Evolutionary conservation across 2,797 vertebrate species (phyloP), one percentile per base, ranked within the genome.

Genomic region (Falco peregrinus): DNA sequence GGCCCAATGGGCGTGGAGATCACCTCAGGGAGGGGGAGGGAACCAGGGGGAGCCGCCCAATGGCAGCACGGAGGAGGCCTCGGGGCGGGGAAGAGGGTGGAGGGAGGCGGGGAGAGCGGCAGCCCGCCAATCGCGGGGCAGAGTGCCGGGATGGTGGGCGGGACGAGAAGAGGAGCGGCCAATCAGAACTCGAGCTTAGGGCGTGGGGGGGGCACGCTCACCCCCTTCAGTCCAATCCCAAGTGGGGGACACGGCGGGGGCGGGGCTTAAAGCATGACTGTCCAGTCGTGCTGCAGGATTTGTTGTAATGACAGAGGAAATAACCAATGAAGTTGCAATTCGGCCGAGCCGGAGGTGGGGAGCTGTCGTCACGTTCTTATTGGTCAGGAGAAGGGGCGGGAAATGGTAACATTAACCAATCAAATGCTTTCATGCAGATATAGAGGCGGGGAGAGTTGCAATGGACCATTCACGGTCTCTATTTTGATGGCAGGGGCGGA

Each of bases 201-300:
- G 82, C 17, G 60, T 3, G n/a, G 41, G 1, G 39, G 74, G 47
- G 47, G 24, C 17, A 8, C 35, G 11, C 18, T 35, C 20, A 2
- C 21, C 16, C 31, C 6, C 6, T 12, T 18, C 10, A 21, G 5
- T 11, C 57, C 57, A 57, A 71, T 71, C 37, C 10, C 6, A 11
- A 64, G 51, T 37, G 59, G 53, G 13, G 11, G 24, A 33, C 5
- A 4, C 13, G 2, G 21, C 0, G 4, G 7, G 7, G 75, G 50
- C 31, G 63, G 39, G 60, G 28, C 5, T 33, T 35, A 10, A 1
- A 0, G 6, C 0, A 2, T 0, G 1, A 0, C 2, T 3, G 3
- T 2, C 93, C 69, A 95, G 37, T 94, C 8, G 22, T 0, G 0
- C 8, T 6, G 26, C 41, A 7, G 19, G 0, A 0, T 1, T 18